These are phyloP conservation scores for Bellardia bayeri DNA, from an alignment of 2,888 invertebrate species.

Conservation along the genomic window DNA sequence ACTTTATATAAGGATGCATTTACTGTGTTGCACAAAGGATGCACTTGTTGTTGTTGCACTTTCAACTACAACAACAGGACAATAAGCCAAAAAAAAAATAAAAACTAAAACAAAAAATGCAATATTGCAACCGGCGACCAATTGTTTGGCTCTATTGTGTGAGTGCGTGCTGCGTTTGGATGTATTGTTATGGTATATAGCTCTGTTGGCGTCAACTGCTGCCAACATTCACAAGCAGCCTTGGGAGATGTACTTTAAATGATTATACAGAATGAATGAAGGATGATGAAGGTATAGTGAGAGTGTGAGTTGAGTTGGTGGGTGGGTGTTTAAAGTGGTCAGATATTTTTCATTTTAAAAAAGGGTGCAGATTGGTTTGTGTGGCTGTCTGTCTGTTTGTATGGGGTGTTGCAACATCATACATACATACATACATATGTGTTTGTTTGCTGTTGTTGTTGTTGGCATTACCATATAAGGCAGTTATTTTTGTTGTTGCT, in stretches of 20 bases:
- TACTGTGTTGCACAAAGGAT: conserved; percentile 49
- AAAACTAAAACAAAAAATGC: neutral
- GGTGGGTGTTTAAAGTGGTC: conserved; percentile 41
- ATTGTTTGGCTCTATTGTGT: conserved; percentile 51
- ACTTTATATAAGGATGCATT: conserved; percentile 54
- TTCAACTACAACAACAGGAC: neutral
- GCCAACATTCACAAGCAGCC: neutral
- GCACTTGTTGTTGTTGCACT: conserved; percentile 43
- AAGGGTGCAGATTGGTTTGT: conserved; percentile 17
- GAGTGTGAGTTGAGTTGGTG: neutral
- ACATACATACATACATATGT: neutral
- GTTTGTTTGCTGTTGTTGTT: neutral
- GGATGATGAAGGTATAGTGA: neutral
- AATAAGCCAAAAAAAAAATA: neutral
- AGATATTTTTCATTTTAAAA: neutral
- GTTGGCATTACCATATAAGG: conserved; percentile 35
- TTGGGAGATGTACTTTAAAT: conserved; percentile 16
- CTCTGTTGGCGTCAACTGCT: neutral
- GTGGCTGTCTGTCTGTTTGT: no score
- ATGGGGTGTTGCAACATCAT: no score
- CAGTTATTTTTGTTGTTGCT: conserved; percentile 22
- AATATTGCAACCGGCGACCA: conserved; percentile 56
- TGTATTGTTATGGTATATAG: conserved; percentile 39
- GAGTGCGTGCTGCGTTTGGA: conserved; percentile 60
- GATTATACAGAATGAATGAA: neutral